Evolutionary conservation across 2,888 invertebrate genomes (phyloP), one percentile per base, ranked within the genome.

Genomic region (Stenoptilia bipunctidactyla): DNA sequence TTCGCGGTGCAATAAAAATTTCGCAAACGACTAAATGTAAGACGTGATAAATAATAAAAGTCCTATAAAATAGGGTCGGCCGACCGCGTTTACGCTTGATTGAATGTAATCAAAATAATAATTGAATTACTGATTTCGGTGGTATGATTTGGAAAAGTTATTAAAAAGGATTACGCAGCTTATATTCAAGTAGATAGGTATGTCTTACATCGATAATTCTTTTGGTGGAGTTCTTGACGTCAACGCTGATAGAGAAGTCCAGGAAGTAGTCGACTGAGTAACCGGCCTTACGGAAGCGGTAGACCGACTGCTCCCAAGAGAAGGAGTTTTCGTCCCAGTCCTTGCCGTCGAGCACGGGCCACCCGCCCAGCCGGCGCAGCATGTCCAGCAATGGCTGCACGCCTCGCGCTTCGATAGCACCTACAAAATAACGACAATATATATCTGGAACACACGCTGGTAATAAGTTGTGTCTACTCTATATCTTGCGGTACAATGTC

Each of bases 201-300:
- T n/a, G n/a, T 35, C 44, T 88, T 86, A 95, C 95, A 80, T 95
- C 94, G 57, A 96, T 93, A 38, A 93, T 87, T 45, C 94, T 87
- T 55, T 87, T 88, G 0, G 93, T 92, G 30, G 94, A 95, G 69
- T 96, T 96, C 71, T 94, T 95, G 44, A 95, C 87, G 70, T 96
- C 96, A 5, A 93, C 91, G 25, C 92, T 91, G 57, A 96, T 92
- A 33, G 94, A 94, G 67, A 96, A 94, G 66, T 96, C 95, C 30
- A 96, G 86, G 68, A 96, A 91, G 65, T 95, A 94, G 72, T 96
- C 94, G 44, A 94, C 92, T 47, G 93, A 94, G 74, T 94, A 94
- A 1, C 96, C 96, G 38, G 88, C 80, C 39, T 85, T 73, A 34
- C 94, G 87, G 80, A 94, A 94, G 45, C 88, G 90, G 77, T 93